Percentiles rank a stretch among this genome's conserved stretches.
These are phyloP conservation scores for Sporophila hypoxantha DNA, from an alignment of 2,113 vertebrate species.

Conservation along the genomic window DNA sequence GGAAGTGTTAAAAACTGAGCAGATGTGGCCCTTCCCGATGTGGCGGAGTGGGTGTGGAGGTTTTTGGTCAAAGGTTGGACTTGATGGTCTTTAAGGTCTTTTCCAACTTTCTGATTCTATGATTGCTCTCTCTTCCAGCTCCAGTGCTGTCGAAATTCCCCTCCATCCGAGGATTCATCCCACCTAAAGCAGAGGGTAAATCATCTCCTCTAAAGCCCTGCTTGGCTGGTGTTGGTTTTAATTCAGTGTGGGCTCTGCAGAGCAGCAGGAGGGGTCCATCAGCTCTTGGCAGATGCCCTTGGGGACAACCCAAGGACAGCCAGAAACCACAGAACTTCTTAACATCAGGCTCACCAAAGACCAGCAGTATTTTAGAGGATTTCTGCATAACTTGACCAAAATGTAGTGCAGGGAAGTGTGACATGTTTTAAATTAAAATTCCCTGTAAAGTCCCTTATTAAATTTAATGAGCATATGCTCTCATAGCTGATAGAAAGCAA, in stretches of 20 bases:
- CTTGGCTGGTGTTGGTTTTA: not conserved
- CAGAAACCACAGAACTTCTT: not conserved
- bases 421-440: slow-evolving; percentile 25
- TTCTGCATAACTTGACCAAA: slow-evolving; percentile 4
- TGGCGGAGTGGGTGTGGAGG: fast-evolving
- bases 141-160: slow-evolving; percentile 44
- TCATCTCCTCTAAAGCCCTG: not conserved
- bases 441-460: slow-evolving; percentile 39
- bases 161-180: slow-evolving; percentile 22
- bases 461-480: slow-evolving; percentile 40
- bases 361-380: not conserved
- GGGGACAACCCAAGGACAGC: not conserved
- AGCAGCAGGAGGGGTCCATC: not conserved
- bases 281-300: not conserved
- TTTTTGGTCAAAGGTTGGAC: not conserved
- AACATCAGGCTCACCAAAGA: not conserved
- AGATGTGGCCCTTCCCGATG: fast-evolving
- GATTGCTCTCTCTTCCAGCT: slow-evolving; percentile 30
- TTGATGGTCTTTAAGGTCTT: not conserved
- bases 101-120: not conserved
- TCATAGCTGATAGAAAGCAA: slow-evolving; percentile 1
- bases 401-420: not conserved
- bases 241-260: not conserved
- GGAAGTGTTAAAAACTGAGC: fast-evolving
- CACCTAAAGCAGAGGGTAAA: slow-evolving; percentile 52